Conservation (phyloP, 1,140 invertebrate genomes). For the Bursaphelenchus mucronatus region DNA sequence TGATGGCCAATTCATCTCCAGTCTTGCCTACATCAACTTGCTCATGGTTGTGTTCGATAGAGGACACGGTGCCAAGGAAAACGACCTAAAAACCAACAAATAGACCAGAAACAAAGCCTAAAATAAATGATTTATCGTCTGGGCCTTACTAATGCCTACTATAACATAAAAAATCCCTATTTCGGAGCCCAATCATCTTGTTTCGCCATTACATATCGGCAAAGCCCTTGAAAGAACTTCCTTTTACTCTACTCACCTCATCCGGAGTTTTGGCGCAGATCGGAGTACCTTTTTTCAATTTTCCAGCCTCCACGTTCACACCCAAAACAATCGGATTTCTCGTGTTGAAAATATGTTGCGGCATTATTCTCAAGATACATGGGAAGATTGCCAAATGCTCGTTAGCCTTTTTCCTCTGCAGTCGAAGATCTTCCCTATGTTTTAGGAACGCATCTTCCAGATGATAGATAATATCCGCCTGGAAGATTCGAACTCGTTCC, state of each 20-base stretch:
- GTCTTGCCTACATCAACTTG: constrained; percentile 81
- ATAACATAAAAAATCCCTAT: not conserved
- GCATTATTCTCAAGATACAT: constrained; percentile 80
- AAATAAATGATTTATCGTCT: not conserved
- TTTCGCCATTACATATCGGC: not conserved
- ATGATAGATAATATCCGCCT: constrained; percentile 99
- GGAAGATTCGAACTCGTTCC: constrained; percentile 90
- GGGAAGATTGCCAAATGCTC: constrained; percentile 96
- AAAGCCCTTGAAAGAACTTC: not conserved
- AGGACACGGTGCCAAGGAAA: constrained; percentile 86
- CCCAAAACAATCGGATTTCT: constrained; percentile 94
- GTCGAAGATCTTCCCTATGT: constrained; percentile 86
- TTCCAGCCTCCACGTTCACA: constrained; percentile 88
- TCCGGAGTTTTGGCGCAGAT: constrained; percentile 93
- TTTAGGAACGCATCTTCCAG: constrained; percentile 94
- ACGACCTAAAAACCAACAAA: constrained; percentile 73
- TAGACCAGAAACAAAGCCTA: constrained; percentile 11
- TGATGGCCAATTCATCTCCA: constrained; percentile 96
- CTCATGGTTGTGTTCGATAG: constrained; percentile 80
- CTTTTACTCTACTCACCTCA: constrained; percentile 63
- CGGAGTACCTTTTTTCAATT: constrained; percentile 90
- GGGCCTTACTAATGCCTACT: not conserved
- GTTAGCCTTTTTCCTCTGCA: constrained; percentile 85
- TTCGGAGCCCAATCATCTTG: too few species aligned
- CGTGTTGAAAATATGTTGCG: constrained; percentile 92